These are phyloP conservation scores for Gymnothorax reevesii DNA, from an alignment of 2,797 vertebrate genomes.

Conservation along the genomic window DNA sequence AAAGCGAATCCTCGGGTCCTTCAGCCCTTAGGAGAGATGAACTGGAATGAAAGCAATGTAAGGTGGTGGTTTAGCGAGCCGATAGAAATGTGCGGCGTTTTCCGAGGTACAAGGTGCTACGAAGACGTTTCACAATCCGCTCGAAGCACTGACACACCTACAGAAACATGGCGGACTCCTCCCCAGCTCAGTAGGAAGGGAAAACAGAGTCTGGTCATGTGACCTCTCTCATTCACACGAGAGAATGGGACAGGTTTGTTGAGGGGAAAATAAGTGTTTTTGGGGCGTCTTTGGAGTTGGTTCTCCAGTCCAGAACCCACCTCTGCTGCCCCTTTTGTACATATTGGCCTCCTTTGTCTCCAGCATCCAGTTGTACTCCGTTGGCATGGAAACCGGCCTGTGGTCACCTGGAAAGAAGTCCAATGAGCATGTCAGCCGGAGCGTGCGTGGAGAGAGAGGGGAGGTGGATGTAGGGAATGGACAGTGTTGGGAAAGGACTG, in stretches of 20 bases:
- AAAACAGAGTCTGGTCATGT: neutral
- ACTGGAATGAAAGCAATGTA: neutral
- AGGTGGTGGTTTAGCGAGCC: neutral
- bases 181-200: neutral
- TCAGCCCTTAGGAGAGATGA: neutral
- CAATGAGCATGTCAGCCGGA: conserved; percentile 37
- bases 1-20: neutral
- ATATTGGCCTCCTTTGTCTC: conserved; percentile 68
- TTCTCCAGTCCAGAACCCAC: conserved; percentile 56
- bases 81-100: neutral
- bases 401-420: conserved; percentile 68
- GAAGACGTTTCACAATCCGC: neutral
- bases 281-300: neutral
- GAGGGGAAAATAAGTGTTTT: neutral
- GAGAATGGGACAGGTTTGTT: neutral
- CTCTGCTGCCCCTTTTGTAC: conserved; percentile 69
- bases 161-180: neutral
- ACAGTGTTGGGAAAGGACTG: neutral
- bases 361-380: conserved; percentile 66
- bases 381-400: conserved; percentile 68
- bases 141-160: neutral
- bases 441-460: neutral
- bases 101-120: neutral
- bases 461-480: neutral
- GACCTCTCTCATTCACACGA: neutral